These are phyloP conservation scores for Phaetusa simplex DNA, from an alignment of 2,113 vertebrate species.

Conservation along the genomic window DNA sequence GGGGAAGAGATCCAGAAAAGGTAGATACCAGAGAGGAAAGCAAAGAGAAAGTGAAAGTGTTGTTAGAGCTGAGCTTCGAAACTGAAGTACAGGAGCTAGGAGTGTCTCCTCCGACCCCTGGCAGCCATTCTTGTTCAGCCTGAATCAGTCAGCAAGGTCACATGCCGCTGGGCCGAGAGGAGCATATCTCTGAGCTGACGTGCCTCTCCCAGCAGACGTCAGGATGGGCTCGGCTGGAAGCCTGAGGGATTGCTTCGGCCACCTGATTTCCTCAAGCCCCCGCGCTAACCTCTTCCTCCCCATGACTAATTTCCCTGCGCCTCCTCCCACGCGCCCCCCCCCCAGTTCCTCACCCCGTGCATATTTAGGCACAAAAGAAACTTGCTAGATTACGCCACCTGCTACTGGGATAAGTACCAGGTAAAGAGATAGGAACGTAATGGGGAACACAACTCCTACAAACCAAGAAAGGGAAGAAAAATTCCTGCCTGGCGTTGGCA, in stretches of 20 bases:
- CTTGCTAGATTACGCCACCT: neutral
- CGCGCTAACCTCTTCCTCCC: constrained; percentile 22
- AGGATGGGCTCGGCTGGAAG: neutral
- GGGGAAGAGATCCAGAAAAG: neutral
- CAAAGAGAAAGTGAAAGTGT: constrained; percentile 42
- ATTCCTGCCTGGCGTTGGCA: neutral
- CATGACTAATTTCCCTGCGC: constrained; percentile 48
- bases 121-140: neutral
- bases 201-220: neutral
- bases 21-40: neutral
- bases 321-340: neutral
- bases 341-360: neutral
- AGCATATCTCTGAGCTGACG: neutral
- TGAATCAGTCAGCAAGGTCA: neutral
- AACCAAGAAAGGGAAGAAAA: neutral
- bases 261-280: constrained; percentile 31
- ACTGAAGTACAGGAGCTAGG: neutral
- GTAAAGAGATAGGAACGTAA: neutral
- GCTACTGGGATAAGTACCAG: neutral
- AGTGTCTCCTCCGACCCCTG: neutral
- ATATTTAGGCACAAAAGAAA: neutral
- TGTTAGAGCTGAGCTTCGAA: neutral
- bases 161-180: neutral
- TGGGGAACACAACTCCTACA: neutral
- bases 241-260: neutral